Percentiles rank a stretch among this genome's conserved stretches.
These are phyloP conservation scores for Aspidiotus rigidus DNA, from an alignment of 2,888 invertebrate species.

Conservation along the genomic window DNA sequence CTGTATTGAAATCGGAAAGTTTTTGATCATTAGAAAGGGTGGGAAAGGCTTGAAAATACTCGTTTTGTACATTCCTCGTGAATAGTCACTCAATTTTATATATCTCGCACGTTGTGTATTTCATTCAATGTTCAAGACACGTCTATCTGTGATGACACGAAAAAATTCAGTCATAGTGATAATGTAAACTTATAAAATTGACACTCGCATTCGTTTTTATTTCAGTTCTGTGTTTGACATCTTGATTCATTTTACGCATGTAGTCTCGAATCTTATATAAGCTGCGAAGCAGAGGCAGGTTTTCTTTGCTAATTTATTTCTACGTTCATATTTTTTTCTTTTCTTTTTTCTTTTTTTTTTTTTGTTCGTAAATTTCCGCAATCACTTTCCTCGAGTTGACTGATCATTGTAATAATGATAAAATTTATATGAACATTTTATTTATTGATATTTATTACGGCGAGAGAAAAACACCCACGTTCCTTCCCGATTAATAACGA, in stretches of 20 bases:
- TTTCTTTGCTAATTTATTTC: slow-evolving; percentile 5
- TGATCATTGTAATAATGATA: no score
- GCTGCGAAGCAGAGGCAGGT: not conserved
- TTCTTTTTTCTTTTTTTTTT: not conserved
- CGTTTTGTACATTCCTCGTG: slow-evolving; percentile 1
- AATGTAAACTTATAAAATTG: not conserved
- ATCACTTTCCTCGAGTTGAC: no score
- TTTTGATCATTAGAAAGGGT: slow-evolving; percentile 36
- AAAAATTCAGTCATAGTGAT: not conserved
- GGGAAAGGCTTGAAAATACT: slow-evolving; percentile 1
- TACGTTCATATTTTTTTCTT: slow-evolving; percentile 1
- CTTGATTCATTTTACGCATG: slow-evolving; percentile 1
- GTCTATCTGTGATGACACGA: not conserved
- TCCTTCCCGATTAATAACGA: no score
- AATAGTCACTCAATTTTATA: not conserved
- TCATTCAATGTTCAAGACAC: not conserved
- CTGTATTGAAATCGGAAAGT: slow-evolving; percentile 48
- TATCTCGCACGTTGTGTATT: slow-evolving; percentile 1
- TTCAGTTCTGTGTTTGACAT: not conserved
- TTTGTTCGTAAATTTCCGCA: not conserved
- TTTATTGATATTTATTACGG: no score
- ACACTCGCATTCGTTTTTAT: slow-evolving; percentile 7
- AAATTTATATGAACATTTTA: no score
- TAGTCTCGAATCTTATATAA: not conserved
- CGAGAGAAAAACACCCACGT: no score